Evolutionary conservation across 2,888 invertebrate species (phyloP), one percentile per base, ranked within the genome.

Genomic region (Athalia circularis): DNA sequence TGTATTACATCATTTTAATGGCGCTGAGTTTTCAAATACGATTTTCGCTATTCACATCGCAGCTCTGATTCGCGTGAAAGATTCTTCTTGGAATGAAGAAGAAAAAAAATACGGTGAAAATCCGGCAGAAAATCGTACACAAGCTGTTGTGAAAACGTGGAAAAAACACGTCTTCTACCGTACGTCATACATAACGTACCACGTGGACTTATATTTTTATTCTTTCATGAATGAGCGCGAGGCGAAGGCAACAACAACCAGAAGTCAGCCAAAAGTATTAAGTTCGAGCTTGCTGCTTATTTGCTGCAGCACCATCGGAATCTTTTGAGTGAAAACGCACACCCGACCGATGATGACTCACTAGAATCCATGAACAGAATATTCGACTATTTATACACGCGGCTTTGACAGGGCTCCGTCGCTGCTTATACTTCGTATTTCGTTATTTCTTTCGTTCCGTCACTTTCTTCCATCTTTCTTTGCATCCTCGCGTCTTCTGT

Each of bases 341-440:
- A 54, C 52, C 29, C 61, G 54, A 54, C 54, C 13, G 48, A 68
- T 68, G 52, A 54, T 65, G 65, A 68, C 52, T 68, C 68, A 68
- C 54, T 65, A 48, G 13, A 65, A 54, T 68, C 54, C 64, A 29
- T n/a, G 13, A 61, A 7, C 11, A 68, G 68, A 52, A 54, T 68
- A 9, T 52, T 68, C n/a, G 43, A 54, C 68, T 68, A 68, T 68
- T 68, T 54, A 68, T 68, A 65, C 48, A 47, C 65, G 65, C 47
- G 48, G 65, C 29, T 65, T 48, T 48, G 65, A 65, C 65, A 65
- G 47, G 65, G 29, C 29, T 29, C 29, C 29, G 29, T 29, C 65
- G 64, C 47, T 65, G 13, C 7, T 13, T 68, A 29, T 54, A 11
- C 68, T 6, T 54, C 52, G n/a, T 29, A 6, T 54, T 64, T 64